These are phyloP conservation scores for Fregetta grallaria DNA, from an alignment of 2,113 vertebrate genomes.

Conservation along the genomic window DNA sequence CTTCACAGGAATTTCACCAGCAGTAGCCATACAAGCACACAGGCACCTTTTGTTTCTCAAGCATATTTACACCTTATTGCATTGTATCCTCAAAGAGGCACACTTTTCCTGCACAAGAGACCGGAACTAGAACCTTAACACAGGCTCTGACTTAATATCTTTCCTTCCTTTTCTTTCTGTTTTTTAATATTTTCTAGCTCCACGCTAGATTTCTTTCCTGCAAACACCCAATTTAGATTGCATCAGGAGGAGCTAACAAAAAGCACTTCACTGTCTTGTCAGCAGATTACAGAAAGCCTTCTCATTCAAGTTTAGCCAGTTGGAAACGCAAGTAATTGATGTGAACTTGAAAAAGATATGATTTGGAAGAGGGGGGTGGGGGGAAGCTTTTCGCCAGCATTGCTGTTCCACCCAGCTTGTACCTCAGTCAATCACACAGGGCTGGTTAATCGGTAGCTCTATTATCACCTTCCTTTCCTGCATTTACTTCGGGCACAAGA, in stretches of 20 bases:
- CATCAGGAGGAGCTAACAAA: slow-evolving; percentile 2
- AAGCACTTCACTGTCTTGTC: slow-evolving; percentile 1
- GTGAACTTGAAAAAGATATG: slow-evolving; percentile 36
- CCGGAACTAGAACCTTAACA: not conserved
- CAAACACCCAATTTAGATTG: not conserved
- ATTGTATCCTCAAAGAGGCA: not conserved
- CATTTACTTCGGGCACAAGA: not conserved
- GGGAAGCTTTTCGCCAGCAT: not conserved
- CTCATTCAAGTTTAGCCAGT: slow-evolving; percentile 42
- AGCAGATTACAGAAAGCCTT: not conserved
- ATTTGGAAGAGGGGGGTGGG: not conserved
- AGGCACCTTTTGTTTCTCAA: not conserved
- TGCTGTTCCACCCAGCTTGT: not conserved
- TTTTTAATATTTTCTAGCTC: not conserved
- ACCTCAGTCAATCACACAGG: not conserved
- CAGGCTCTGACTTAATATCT: not conserved
- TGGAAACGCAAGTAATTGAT: slow-evolving; percentile 48
- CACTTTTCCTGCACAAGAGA: not conserved
- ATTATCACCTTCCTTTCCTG: not conserved
- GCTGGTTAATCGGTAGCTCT: not conserved
- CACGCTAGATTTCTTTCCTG: not conserved
- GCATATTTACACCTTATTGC: not conserved
- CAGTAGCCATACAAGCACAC: not conserved
- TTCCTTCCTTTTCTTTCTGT: not conserved
- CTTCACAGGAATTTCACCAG: not conserved